Evolutionary conservation across 2,797 vertebrate species (phyloP), one percentile per base, ranked within the genome.

Genomic region (Scyliorhinus canicula): DNA sequence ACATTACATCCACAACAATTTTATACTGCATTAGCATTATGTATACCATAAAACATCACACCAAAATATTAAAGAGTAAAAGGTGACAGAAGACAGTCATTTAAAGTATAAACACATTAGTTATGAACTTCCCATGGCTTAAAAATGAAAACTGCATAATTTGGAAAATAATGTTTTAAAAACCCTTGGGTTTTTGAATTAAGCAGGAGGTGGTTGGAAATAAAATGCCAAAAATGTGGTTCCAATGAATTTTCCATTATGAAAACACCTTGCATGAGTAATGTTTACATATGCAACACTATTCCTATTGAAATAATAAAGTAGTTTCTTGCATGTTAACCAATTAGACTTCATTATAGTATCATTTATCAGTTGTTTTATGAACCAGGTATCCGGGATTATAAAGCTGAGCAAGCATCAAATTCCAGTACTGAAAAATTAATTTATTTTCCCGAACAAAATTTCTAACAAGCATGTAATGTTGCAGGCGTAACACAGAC

Each of bases 21-120:
- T 74, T 50, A 69, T n/a, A 9, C n/a, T n/a, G n/a, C n/a, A n/a
- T n/a, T n/a, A n/a, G n/a, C n/a, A n/a, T n/a, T n/a, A n/a, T 35
- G 19, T 28, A 47, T 69, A 16, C 4, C 65, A 69, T 28, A 28
- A 71, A 40, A 44, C 50, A 94, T 50, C 44, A 52, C 47, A 69
- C 44, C 63, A 93, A 93, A 67, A 50, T 93, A 28, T n/a, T 50
- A 71, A 94, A 16, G 16, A 94, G 93, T 67, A n/a, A 12, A 93
- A 9, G 8, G n/a, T 55, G 47, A 67, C 12, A n/a, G 31, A 50
- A 52, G 67, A 47, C n/a, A 93, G 44, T 35, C 6, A 35, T 93
- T 69, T 93, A 93, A 93, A 90, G 19, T 40, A 65, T 65, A n/a
- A 47, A 24, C 9, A 16, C n/a, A 63, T 11, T 60, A 9, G 3